phyloP scores from a whole-genome alignment of 1,140 invertebrate genomes.

The Glossosoma conforme region DNA sequence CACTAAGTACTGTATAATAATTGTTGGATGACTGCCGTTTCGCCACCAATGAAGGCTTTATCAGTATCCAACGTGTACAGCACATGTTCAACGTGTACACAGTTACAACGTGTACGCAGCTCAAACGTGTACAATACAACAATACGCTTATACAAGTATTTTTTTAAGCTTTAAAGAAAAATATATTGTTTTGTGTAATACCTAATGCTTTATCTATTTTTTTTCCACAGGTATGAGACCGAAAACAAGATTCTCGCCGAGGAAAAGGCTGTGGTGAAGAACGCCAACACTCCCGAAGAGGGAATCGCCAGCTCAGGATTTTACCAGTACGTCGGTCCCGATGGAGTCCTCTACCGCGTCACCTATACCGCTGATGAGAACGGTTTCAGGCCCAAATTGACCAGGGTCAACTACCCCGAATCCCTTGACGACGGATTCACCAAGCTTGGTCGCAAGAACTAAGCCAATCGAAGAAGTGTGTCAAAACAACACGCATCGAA shows the following conservation, averaged over 20 bases:
- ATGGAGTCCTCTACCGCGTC: constrained; percentile 56
- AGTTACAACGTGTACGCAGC: too few species aligned
- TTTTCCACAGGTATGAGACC: constrained; percentile 61
- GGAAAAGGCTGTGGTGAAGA: constrained; percentile 57
- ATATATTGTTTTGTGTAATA: neutral
- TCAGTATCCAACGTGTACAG: too few species aligned
- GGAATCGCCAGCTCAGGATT: constrained; percentile 61
- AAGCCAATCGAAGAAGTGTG: neutral
- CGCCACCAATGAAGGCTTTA: too few species aligned
- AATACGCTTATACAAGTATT: too few species aligned
- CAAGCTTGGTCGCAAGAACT: constrained; percentile 19
- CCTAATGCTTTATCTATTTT: constrained; percentile 8
- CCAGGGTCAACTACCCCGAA: constrained; percentile 44
- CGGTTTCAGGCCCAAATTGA: constrained; percentile 58
- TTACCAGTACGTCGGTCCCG: constrained; percentile 58
- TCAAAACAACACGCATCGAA: neutral
- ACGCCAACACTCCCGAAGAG: constrained; percentile 49
- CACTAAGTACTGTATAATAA: too few species aligned
- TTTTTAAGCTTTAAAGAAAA: too few species aligned
- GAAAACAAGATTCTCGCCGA: constrained; percentile 70
- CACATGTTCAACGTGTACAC: too few species aligned
- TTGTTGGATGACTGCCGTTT: too few species aligned
- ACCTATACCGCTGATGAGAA: constrained; percentile 62
- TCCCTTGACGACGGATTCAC: constrained; percentile 34
- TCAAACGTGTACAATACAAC: too few species aligned